Evolutionary conservation across 2,888 invertebrate species (phyloP), one percentile per base, ranked within the genome.

Genomic region (Apantesis nais): DNA sequence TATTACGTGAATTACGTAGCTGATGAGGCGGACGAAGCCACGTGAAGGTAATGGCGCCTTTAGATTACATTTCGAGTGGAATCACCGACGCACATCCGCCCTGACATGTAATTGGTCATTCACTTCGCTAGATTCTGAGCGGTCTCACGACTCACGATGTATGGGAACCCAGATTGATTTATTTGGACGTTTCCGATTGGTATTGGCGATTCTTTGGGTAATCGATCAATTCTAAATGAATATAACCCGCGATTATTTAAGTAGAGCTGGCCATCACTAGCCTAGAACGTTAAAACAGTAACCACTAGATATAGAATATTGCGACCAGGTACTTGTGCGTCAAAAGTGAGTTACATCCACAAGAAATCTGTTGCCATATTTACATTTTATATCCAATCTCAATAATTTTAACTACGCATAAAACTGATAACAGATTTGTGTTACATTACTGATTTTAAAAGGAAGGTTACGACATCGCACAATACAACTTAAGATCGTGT

Each of bases 51-150:
- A 90, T 92, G 84, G 87, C 86, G 77, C 80, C 83, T 78, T 84
- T 81, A 90, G 88, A 92, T 92, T 91, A 90, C 89, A 85, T 89
- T 89, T 89, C 82, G 88, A 88, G 85, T 85, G 86, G 86, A 85
- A 85, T 86, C 84, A 84, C 85, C 84, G 82, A 78, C 79, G 83
- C 83, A 87, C 90, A 89, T 91, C 91, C 90, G 91, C 87, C 85
- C 85, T 86, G 78, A 81, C 80, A 81, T 80, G 86, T 88, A 92
- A 92, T 91, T 91, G 91, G 89, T 89, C 88, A 86, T 87, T 89
- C 85, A 86, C 88, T 86, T 84, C 81, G 74, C 70, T 82, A 81
- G 81, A 83, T 83, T 82, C 79, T 74, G 81, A 77, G 79, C 81
- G 82, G 77, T 90, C 89, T 84, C 86, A 88, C 86, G 85, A 83